Base-by-base conservation (phyloP, 64 coral and sea anemone species). In the Orbicella faveolata region DNA sequence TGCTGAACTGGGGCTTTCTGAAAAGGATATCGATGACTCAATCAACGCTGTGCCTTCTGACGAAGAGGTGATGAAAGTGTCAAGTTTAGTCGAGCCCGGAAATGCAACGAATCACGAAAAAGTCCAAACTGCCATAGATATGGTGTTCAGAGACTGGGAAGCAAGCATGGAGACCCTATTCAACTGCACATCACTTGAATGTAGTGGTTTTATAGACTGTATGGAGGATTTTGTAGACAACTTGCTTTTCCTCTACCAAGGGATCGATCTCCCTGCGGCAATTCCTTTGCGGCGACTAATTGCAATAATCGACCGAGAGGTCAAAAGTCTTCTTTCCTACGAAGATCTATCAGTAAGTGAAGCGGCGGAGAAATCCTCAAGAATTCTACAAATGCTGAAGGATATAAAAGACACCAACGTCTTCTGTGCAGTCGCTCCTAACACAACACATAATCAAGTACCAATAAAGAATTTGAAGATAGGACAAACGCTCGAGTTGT, bases 81-180 rank as follows among this genome's bases (percentile, higher is more conserved):
- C 37, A 17, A 54, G 23, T 74, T 66, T 79, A 72, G 36, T 72
- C 4, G n/a, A 70, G 19, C 48, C 87, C 11, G 57, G 63, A 80
- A 88, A 88, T 51, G 41, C 76, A 17, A 61, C 90, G 0, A 92
- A 63, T n/a, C 59, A 72, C 48, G 19, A 70, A 16, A 92, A 35
- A 10, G 21, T 92, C 18, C 83, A 70, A 88, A 76, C 75, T 9
- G 74, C 80, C 3, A 67, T 77, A 23, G 44, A 68, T 19, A 61
- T 92, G 41, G 76, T 92, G 10, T 92, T 69, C 20, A 81, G 18
- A 36, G 90, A 92, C 39, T 92, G 90, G 90, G 59, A 66, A 57
- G 83, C 90, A 15, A 81, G 78, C 34, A 92, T 92, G 90, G 83
- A 92, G 65, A 87, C 44, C 25, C 37, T 92, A 1, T 92, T 92